Evolutionary conservation across 2,113 vertebrate genomes (phyloP).

Genomic region (Daboia siamensis): DNA sequence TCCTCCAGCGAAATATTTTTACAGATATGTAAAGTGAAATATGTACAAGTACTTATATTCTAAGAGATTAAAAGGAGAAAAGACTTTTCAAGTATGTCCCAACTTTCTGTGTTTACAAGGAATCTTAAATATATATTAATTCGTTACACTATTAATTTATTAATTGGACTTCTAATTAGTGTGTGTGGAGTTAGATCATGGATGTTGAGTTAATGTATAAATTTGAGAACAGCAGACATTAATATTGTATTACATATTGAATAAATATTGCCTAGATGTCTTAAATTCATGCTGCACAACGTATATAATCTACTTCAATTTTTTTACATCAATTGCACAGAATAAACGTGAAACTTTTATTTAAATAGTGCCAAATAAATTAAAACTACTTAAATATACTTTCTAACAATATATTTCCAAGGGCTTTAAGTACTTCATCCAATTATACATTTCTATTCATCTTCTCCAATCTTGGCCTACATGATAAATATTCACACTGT

Average conservation of each 20-base stretch:
- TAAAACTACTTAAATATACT: not conserved
- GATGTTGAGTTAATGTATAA: slow-evolving; percentile 12
- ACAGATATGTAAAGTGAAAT: slow-evolving; percentile 25
- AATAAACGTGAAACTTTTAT: not conserved
- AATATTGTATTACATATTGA: slow-evolving; percentile 33
- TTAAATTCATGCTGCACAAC: slow-evolving; percentile 27
- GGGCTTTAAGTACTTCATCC: not conserved
- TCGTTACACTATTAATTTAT: slow-evolving; percentile 35
- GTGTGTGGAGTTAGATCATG: slow-evolving; percentile 16
- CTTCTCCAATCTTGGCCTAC: not conserved
- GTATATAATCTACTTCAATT: slow-evolving; percentile 5
- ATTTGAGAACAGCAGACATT: slow-evolving; percentile 37
- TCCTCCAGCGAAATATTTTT: slow-evolving; percentile 21
- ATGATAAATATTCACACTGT: not conserved
- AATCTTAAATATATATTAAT: slow-evolving; percentile 10
- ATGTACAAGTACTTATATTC: slow-evolving; percentile 26
- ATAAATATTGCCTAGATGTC: slow-evolving; percentile 39
- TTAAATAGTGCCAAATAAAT: not conserved
- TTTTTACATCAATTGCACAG: not conserved
- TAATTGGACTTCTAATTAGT: slow-evolving; percentile 21
- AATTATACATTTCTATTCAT: not conserved
- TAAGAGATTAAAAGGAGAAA: slow-evolving; percentile 34
- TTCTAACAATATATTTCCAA: rapidly evolving
- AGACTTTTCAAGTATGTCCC: slow-evolving; percentile 17
- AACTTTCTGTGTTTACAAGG: not conserved